Conservation (phyloP, 2,888 invertebrate species). For the Apamea monoglypha region DNA sequence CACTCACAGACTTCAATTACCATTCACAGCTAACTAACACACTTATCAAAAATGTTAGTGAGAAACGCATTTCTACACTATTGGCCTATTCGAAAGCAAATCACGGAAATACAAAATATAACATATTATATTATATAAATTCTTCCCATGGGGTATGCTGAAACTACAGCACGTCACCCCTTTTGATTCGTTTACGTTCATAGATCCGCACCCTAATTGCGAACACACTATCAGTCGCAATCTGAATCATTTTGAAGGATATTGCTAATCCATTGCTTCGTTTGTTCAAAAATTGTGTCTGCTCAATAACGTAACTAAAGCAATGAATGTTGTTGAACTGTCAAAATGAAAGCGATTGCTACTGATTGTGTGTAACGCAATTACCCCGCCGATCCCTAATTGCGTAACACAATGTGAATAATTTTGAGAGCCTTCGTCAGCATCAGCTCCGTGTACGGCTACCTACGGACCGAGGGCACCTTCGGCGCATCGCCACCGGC, state of each 20-base stretch:
- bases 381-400: background rate
- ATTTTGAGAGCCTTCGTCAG: no score
- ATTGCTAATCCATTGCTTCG: no score
- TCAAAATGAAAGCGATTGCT: background rate
- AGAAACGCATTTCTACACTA: background rate
- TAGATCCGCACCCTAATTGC: background rate
- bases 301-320: background rate
- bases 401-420: no score
- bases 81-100: background rate
- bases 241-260: no score
- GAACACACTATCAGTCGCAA: no score
- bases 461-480: no score
- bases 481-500: no score
- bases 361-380: background rate
- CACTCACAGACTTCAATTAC: background rate
- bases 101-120: background rate
- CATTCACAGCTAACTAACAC: conserved; percentile 8
- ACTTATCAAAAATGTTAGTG: background rate
- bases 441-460: no score
- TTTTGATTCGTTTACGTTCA: background rate
- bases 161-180: background rate
- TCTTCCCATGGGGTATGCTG: no score
- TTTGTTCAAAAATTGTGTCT: no score
- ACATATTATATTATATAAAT: no score
- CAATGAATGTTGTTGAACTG: background rate